These are phyloP conservation scores for Diglossa cyanea DNA, from an alignment of 2,797 vertebrate genomes.

Conservation along the genomic window DNA sequence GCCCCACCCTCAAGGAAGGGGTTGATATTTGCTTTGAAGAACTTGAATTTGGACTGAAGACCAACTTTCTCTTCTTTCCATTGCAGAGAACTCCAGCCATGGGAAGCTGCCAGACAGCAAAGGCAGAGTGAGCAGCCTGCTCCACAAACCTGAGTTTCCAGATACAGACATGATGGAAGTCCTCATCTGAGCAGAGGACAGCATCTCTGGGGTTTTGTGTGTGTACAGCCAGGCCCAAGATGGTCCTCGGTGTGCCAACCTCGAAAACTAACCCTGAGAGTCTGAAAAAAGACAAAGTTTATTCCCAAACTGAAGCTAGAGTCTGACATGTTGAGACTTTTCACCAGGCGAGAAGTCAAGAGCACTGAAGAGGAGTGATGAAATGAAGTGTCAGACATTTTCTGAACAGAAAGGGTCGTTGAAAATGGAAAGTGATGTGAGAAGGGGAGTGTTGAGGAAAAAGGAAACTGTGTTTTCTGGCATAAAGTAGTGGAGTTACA, in stretches of 20 bases:
- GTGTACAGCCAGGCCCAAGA: not conserved
- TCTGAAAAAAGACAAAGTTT: slow-evolving; percentile 17
- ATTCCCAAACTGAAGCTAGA: not conserved
- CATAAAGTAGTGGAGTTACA: not conserved
- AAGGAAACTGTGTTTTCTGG: slow-evolving; percentile 23
- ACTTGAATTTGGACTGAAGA: not conserved
- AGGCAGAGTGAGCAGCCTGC: slow-evolving; percentile 69
- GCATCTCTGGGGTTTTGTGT: not conserved
- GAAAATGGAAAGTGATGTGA: not conserved
- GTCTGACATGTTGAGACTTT: not conserved
- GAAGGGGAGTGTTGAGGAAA: not conserved
- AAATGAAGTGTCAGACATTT: not conserved
- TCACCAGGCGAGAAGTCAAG: not conserved
- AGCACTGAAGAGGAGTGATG: not conserved
- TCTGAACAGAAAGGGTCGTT: not conserved
- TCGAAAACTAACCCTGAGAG: slow-evolving; percentile 9
- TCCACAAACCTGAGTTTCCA: slow-evolving; percentile 77
- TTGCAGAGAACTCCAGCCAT: slow-evolving; percentile 70
- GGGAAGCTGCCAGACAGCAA: slow-evolving; percentile 73
- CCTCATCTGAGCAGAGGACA: slow-evolving; percentile 72
- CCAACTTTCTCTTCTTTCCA: not conserved
- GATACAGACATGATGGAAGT: slow-evolving; percentile 82
- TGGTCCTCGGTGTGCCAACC: not conserved
- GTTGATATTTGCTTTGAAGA: not conserved
- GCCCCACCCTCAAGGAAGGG: not conserved